Conservation (phyloP, 2,888 invertebrate species). For the Metellina segmentata region DNA sequence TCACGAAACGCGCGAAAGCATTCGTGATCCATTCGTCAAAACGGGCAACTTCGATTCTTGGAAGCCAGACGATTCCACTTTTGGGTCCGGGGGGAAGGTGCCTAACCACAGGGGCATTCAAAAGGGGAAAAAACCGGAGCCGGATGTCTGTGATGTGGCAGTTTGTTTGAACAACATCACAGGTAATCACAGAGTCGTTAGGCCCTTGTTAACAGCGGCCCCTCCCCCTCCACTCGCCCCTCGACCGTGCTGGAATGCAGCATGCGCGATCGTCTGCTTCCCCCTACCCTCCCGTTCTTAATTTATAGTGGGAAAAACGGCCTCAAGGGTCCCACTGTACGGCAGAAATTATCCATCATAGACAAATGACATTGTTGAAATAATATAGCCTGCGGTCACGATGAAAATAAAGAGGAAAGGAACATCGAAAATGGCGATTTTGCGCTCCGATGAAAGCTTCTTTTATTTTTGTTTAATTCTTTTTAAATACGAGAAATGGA, state of each 20-base stretch:
- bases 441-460: neutral
- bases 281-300: conserved; percentile 38
- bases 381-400: conserved; percentile 15
- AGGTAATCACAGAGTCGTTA: conserved; percentile 75
- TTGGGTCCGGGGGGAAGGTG: conserved; percentile 6
- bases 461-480: neutral
- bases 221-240: conserved; percentile 26
- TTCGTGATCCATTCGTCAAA: too few relatives aligned
- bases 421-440: neutral
- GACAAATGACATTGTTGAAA: conserved; percentile 76
- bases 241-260: conserved; percentile 63
- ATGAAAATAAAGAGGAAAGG: neutral
- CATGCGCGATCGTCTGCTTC: conserved; percentile 26
- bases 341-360: conserved; percentile 69
- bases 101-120: conserved; percentile 2
- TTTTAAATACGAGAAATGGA: neutral
- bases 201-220: conserved; percentile 62
- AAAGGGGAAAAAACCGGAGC: conserved; percentile 33
- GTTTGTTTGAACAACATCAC: conserved; percentile 76
- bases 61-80: neutral
- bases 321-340: neutral
- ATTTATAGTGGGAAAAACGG: conserved; percentile 62
- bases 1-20: too few relatives aligned
- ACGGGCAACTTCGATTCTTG: too few relatives aligned
- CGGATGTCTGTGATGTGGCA: conserved; percentile 74